phyloP scores from a whole-genome alignment of 2,797 vertebrate genomes.

The Columba guinea region DNA sequence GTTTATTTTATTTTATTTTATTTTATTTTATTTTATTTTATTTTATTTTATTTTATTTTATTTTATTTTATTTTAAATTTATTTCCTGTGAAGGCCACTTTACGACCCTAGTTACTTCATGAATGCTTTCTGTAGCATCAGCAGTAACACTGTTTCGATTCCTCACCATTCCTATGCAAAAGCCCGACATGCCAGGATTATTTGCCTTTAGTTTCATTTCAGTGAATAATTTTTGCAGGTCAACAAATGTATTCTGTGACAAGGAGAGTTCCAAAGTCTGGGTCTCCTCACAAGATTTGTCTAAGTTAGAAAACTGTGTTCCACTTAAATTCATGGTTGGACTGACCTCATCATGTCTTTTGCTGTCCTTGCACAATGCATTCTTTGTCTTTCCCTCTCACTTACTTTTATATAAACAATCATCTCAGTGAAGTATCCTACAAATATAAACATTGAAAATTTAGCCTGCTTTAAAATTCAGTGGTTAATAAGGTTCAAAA shows the following conservation, averaged over 20 bases:
- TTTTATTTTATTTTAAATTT: conserved; percentile 5
- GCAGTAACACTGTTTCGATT: neutral
- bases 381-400: neutral
- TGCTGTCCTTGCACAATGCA: neutral
- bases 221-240: neutral
- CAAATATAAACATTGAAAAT: neutral
- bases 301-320: conserved; percentile 7
- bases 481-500: conserved; percentile 44
- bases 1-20: conserved; percentile 2
- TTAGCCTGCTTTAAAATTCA: conserved; percentile 51
- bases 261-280: neutral
- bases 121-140: neutral
- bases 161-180: neutral
- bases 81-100: neutral
- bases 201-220: neutral
- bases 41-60: conserved; percentile 9
- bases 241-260: neutral
- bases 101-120: neutral
- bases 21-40: conserved; percentile 3
- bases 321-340: neutral
- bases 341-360: neutral
- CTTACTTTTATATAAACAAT: neutral
- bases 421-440: neutral
- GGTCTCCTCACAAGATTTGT: neutral
- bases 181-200: neutral